Conservation (phyloP, 1,140 invertebrate species). For the Neodiprion virginianus region DNA sequence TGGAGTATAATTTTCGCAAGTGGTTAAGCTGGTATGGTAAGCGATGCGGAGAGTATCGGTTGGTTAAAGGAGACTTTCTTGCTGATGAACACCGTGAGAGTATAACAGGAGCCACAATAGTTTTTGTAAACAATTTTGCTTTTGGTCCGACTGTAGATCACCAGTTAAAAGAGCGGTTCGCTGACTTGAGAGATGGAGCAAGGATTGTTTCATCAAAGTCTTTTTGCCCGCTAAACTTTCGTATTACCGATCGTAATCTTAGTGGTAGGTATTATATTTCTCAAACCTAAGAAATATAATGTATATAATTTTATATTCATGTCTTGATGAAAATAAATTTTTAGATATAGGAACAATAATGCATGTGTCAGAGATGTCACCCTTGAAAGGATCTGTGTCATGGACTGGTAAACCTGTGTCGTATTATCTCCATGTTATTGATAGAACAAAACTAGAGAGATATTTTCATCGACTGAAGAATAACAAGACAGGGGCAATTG, state of each 20-base stretch:
- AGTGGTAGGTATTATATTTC: conserved; percentile 65
- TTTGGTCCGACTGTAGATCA: conserved; percentile 97
- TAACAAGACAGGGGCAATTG: conserved; percentile 77
- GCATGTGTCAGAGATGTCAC: conserved; percentile 96
- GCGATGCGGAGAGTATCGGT: conserved; percentile 86
- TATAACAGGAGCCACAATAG: conserved; percentile 90
- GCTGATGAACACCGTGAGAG: conserved; percentile 89
- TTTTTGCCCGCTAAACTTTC: conserved; percentile 97
- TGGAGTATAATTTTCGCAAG: conserved; percentile 88
- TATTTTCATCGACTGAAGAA: conserved; percentile 93
- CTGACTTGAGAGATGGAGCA: conserved; percentile 94
- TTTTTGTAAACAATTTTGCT: conserved; percentile 99
- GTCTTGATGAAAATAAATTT: conserved; percentile 33
- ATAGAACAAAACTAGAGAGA: conserved; percentile 93
- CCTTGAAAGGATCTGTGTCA: conserved; percentile 92
- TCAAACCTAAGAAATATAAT: conserved; percentile 6
- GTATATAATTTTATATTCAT: not conserved
- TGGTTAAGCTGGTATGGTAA: conserved; percentile 99
- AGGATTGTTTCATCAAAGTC: conserved; percentile 98
- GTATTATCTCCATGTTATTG: conserved; percentile 97
- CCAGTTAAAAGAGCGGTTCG: conserved; percentile 94
- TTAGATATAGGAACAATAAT: conserved; percentile 98
- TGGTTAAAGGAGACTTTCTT: conserved; percentile 95
- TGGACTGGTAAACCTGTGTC: conserved; percentile 98
- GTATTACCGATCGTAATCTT: conserved; percentile 91